Base-by-base conservation (phyloP, 1,140 invertebrate species). In the Brachionus rubens region DNA sequence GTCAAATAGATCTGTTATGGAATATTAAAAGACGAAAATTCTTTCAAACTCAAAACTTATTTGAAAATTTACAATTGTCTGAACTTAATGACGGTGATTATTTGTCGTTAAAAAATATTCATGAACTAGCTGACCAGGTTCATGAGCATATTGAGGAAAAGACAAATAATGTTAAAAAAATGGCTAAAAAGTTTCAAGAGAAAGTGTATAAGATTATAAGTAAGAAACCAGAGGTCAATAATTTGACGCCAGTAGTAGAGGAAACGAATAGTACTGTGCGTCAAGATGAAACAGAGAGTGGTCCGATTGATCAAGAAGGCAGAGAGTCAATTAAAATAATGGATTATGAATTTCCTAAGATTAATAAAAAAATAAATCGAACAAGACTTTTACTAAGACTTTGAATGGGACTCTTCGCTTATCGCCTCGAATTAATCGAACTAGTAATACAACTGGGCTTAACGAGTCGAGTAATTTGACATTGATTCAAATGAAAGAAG, bases 101-200 rank as follows among this genome's bases (percentile, higher is more conserved):
- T 33, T 50, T 50, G 19, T 72, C 68, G 19, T 24, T 72, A 0
- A 48, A 72, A 24, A 54, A 30, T 19, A 72, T 72, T 16, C 46
- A 72, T n/a, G 28, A 72, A 33, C 24, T 72, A 12, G n/a, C 30
- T 19, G 24, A 72, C 28, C 46, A 72, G 16, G 46, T 72, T 3
- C 46, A 72, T 14, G 68, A 72, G 26, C 68, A 72, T 14, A 72
- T 72, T 26, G 68, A 72, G 4, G 68, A 72, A 4, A 72, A 52
- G 5, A 14, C 24, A 21, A n/a, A n/a, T n/a, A n/a, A n/a, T n/a
- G 6, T 48, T 2, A 72, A 72, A 21, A 72, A 72, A 52, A 72
- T 26, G 3, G 68, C 68, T 26, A 72, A 54, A 30, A 48, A 26
- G n/a, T 54, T 72, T 19, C 16, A 36, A 12, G 68, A 72, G 10